A percentile compares a stretch with the other conserved stretches of the same genome.
These are phyloP conservation scores for Pteropus alecto DNA, from an alignment of 2,113 vertebrate species.

Conservation along the genomic window DNA sequence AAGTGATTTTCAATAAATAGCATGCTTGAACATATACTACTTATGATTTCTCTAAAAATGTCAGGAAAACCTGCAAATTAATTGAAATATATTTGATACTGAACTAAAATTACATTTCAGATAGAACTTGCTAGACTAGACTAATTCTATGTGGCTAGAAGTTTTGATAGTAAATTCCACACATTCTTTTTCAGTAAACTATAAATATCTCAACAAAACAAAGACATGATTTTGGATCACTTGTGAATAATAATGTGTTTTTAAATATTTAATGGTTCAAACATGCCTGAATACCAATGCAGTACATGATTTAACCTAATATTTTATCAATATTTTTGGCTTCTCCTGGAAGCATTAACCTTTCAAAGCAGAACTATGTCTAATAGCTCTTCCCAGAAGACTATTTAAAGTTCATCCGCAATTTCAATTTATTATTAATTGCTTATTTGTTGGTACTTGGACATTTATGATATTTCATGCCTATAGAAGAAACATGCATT, in stretches of 20 bases:
- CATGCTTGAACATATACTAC: neutral
- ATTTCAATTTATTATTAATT: neutral
- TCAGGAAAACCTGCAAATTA: neutral
- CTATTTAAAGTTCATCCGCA: neutral
- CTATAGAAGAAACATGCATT: neutral
- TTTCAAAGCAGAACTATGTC: neutral
- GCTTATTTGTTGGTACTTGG: neutral
- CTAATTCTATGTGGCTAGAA: neutral
- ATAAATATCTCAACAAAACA: neutral
- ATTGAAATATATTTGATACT: neutral
- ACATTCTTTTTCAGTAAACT: neutral
- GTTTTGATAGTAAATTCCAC: neutral
- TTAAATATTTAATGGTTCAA: neutral
- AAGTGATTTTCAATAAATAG: conserved; percentile 24
- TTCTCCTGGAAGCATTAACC: neutral
- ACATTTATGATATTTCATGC: neutral
- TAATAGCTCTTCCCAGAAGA: neutral
- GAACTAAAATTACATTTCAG: neutral
- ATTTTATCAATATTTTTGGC: conserved; percentile 6
- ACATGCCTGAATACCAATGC: neutral
- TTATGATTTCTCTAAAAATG: neutral
- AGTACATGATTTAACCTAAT: neutral
- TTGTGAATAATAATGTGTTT: neutral
- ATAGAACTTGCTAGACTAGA: neutral
- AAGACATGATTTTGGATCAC: neutral